These are phyloP conservation scores for Caerostris darwini DNA, from an alignment of 1,140 invertebrate species.

Conservation along the genomic window DNA sequence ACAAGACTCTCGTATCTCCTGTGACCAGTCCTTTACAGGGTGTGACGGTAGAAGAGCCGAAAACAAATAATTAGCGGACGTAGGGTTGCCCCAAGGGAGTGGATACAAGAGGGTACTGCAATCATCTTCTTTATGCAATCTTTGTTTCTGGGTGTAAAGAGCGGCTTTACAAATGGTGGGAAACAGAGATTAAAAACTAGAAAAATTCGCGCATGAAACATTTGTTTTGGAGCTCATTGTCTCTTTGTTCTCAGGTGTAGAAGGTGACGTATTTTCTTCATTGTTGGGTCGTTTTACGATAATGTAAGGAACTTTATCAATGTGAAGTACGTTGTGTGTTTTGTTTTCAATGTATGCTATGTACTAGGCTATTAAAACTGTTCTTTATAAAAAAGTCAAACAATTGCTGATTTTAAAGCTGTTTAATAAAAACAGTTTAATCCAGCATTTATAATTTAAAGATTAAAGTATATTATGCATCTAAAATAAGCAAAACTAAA, in stretches of 20 bases:
- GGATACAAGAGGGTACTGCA: background rate
- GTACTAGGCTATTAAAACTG: no score
- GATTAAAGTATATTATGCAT: no score
- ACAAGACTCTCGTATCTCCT: background rate
- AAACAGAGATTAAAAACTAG: background rate
- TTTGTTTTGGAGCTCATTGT: background rate
- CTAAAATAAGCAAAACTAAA: no score
- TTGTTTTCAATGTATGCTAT: no score
- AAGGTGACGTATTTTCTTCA: no score
- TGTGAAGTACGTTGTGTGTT: no score
- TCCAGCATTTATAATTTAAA: no score
- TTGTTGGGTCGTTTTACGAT: no score
- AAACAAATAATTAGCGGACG: constrained; percentile 46
- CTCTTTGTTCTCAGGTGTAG: background rate
- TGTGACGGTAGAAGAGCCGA: constrained; percentile 9
- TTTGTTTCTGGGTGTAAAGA: background rate
- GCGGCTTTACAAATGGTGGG: background rate
- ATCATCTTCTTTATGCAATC: constrained; percentile 5
- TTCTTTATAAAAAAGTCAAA: no score
- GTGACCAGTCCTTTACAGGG: constrained; percentile 26
- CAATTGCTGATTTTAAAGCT: no score
- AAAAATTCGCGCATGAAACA: background rate
- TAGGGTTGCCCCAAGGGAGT: background rate
- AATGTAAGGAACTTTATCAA: no score
- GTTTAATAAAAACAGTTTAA: no score